These are phyloP conservation scores for Glossosoma conforme DNA, from an alignment of 1,140 invertebrate genomes.

Conservation along the genomic window DNA sequence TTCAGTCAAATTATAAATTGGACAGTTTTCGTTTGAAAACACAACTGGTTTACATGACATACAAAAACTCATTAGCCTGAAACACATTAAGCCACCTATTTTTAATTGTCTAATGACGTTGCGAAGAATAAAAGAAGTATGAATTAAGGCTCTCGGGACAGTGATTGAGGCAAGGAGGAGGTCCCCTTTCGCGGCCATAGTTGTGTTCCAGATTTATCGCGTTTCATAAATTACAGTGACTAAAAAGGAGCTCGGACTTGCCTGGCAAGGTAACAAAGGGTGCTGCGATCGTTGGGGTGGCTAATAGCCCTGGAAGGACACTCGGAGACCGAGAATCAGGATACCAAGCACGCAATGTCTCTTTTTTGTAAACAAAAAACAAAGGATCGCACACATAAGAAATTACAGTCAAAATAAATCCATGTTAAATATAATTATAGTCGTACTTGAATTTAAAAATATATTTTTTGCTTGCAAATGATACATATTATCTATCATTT, in stretches of 20 bases:
- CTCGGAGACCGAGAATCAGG: too few species aligned
- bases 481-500: too few species aligned
- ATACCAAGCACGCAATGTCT: too few species aligned
- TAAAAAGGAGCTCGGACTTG: slow-evolving; percentile 24
- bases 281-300: slow-evolving; percentile 15
- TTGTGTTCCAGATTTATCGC: slow-evolving; percentile 26
- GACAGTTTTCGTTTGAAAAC: neutral
- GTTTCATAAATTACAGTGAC: slow-evolving; percentile 31
- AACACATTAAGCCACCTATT: neutral
- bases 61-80: neutral
- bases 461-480: too few species aligned
- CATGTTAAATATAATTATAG: too few species aligned
- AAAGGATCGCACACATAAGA: too few species aligned
- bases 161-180: slow-evolving; percentile 18
- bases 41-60: neutral
- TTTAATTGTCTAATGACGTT: neutral
- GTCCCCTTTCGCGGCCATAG: slow-evolving; percentile 21
- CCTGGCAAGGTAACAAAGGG: slow-evolving; percentile 29
- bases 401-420: too few species aligned
- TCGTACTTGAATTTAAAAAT: too few species aligned
- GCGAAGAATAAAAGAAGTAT: too few species aligned
- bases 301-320: slow-evolving; percentile 29
- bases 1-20: neutral
- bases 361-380: too few species aligned
- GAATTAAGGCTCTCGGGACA: slow-evolving; percentile 24